A percentile compares a stretch with the other conserved stretches of the same genome.
Evolutionary conservation across 2,888 invertebrate species (phyloP).

Genomic region (Psylliodes chrysocephalus): DNA sequence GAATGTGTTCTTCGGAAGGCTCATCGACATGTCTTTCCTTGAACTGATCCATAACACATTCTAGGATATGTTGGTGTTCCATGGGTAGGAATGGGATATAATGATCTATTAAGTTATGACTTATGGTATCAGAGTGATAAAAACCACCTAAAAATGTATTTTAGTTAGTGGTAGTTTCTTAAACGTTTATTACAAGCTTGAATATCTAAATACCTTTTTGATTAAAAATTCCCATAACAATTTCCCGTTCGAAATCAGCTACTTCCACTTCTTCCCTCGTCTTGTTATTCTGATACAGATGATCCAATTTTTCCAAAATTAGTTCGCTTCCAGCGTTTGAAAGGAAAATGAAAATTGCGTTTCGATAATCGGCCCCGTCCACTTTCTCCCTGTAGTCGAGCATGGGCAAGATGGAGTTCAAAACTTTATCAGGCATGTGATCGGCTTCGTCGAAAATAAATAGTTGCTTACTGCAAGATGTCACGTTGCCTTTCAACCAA

Average conservation of each 20-base stretch:
- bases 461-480: conserved; percentile 79
- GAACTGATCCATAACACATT: conserved; percentile 80
- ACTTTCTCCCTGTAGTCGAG: conserved; percentile 82
- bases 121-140: conserved; percentile 82
- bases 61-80: conserved; percentile 82
- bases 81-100: conserved; percentile 94
- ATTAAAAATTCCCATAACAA: conserved; percentile 76
- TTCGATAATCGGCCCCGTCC: conserved; percentile 78
- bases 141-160: conserved; percentile 78
- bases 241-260: conserved; percentile 77
- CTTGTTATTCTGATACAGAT: conserved; percentile 69
- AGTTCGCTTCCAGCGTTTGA: conserved; percentile 88
- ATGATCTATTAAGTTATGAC: conserved; percentile 87
- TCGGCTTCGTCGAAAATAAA: conserved; percentile 98
- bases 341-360: conserved; percentile 87
- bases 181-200: no score
- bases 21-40: conserved; percentile 45
- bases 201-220: conserved; percentile 66
- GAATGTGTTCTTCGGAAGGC: conserved; percentile 52
- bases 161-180: conserved; percentile 16
- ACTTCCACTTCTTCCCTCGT: conserved; percentile 72
- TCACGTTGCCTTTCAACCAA: conserved; percentile 73
- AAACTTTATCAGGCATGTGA: conserved; percentile 84
- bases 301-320: conserved; percentile 72
- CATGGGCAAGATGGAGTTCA: conserved; percentile 88